A percentile compares a stretch with the other conserved stretches of the same genome.
Conservation (phyloP, 2,113 vertebrate genomes). For the Lepisosteus oculatus region DNA sequence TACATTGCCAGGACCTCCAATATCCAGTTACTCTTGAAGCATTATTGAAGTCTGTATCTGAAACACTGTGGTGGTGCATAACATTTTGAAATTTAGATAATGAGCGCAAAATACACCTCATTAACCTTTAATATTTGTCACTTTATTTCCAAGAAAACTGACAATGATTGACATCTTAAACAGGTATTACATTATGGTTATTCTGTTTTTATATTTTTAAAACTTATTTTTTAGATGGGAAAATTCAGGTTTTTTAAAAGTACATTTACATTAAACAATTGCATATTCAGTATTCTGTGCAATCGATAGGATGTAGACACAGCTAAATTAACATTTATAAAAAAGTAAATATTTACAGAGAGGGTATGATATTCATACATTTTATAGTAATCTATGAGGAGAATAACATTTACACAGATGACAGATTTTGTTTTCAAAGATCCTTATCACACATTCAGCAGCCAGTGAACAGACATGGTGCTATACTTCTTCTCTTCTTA, state of each 20-base stretch:
- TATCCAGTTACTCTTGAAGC: too few relatives aligned
- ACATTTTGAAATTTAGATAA: too few relatives aligned
- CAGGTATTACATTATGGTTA: constrained; percentile 68
- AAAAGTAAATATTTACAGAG: constrained; percentile 65
- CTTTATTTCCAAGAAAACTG: constrained; percentile 82
- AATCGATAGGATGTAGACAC: constrained; percentile 49
- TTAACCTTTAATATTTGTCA: constrained; percentile 38
- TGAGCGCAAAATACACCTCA: not conserved
- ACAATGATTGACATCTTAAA: constrained; percentile 63
- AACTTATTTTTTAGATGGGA: constrained; percentile 69
- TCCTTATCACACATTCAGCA: constrained; percentile 53
- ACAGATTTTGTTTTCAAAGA: constrained; percentile 53
- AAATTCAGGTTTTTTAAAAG: constrained; percentile 39
- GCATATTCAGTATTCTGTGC: constrained; percentile 84
- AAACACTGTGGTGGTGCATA: too few relatives aligned
- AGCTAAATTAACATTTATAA: constrained; percentile 56
- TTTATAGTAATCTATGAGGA: constrained; percentile 69
- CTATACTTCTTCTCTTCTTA: constrained; percentile 27
- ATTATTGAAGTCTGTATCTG: too few relatives aligned
- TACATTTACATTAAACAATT: constrained; percentile 73
- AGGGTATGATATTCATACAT: constrained; percentile 53
- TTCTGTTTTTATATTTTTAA: constrained; percentile 66
- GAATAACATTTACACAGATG: constrained; percentile 64
- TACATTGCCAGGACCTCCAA: too few relatives aligned
- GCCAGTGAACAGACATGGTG: constrained; percentile 46